Percentiles rank a stretch among this genome's conserved stretches.
Evolutionary conservation across 2,797 vertebrate genomes (phyloP).

Genomic region (Champsocephalus gunnari): DNA sequence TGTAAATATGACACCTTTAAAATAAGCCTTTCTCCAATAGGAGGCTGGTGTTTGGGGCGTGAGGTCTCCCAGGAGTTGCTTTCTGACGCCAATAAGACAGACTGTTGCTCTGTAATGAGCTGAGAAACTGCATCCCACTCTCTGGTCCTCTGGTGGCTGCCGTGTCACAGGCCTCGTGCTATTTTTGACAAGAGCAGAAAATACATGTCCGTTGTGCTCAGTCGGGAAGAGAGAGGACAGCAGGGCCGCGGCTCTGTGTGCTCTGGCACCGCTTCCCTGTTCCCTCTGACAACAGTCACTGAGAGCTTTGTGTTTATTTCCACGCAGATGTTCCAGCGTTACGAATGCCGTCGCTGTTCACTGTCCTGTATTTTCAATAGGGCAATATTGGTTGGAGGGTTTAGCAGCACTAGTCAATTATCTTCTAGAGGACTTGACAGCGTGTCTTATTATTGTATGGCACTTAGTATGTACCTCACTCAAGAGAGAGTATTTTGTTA

Average conservation of each 20-base stretch:
- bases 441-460: not conserved
- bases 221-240: conserved; percentile 13
- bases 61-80: conserved; percentile 50
- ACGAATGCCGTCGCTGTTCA: conserved; percentile 22
- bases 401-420: conserved; percentile 46
- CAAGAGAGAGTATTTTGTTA: not conserved
- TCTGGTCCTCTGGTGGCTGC: conserved; percentile 33
- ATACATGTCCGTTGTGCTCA: conserved; percentile 17
- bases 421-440: conserved; percentile 29
- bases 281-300: conserved; percentile 15
- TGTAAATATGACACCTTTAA: not conserved
- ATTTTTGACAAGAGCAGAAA: conserved; percentile 57
- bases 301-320: conserved; percentile 21
- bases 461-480: not conserved
- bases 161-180: conserved; percentile 43
- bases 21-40: conserved; percentile 3
- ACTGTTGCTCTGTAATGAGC: conserved; percentile 58
- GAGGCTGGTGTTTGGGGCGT: conserved; percentile 13
- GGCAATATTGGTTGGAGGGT: conserved; percentile 27
- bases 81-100: conserved; percentile 58
- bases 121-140: conserved; percentile 51
- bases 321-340: conserved; percentile 24
- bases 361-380: conserved; percentile 12
- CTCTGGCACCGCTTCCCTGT: conserved; percentile 11
- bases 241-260: not conserved